Conservation (phyloP, 2,113 vertebrate species). For the Carassius auratus region DNA sequence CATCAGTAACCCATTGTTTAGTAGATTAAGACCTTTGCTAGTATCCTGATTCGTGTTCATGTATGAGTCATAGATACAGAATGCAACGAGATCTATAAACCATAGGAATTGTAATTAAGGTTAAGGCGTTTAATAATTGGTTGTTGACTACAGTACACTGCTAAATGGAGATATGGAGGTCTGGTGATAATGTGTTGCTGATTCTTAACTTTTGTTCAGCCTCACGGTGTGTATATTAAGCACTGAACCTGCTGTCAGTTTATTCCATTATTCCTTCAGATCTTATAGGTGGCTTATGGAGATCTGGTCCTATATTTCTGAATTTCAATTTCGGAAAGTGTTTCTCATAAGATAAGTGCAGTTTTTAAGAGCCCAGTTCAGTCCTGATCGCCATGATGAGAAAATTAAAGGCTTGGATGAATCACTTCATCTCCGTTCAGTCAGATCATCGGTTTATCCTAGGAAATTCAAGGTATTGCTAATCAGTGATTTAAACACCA, state of each 20-base stretch:
- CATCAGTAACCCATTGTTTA: background rate
- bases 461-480: conserved; percentile 30
- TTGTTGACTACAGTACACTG: background rate
- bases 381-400: conserved; percentile 44
- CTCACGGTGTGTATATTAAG: background rate
- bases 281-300: conserved; percentile 3
- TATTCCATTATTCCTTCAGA: conserved; percentile 10
- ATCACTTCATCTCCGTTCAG: conserved; percentile 42
- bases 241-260: background rate
- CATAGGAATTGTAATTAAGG: background rate
- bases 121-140: background rate
- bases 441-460: conserved; percentile 47
- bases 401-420: conserved; percentile 43
- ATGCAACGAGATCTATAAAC: background rate
- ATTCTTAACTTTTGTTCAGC: background rate
- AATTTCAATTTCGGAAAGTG: background rate
- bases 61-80: background rate
- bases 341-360: conserved; percentile 10
- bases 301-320: background rate
- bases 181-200: background rate
- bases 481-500: conserved; percentile 55
- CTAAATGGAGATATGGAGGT: background rate
- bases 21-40: background rate
- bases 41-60: background rate
- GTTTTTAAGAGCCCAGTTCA: background rate